A percentile compares a stretch with the other conserved stretches of the same genome.
phyloP scores from a whole-genome alignment of 2,113 vertebrate species.

The Vimba vimba region DNA sequence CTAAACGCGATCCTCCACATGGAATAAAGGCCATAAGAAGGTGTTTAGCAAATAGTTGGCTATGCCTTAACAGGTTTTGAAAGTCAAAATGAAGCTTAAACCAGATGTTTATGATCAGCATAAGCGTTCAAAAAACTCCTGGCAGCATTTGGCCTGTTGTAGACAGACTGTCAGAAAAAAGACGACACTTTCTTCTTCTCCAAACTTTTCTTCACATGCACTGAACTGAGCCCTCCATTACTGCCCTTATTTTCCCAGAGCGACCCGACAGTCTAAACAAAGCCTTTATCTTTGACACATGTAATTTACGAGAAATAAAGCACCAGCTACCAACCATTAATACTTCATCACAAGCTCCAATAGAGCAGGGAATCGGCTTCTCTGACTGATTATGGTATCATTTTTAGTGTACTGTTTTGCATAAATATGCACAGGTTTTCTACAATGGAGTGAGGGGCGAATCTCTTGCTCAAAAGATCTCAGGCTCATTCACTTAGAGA shows the following conservation, averaged over 20 bases:
- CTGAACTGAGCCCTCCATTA: not conserved
- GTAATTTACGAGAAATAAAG: slow-evolving; percentile 79
- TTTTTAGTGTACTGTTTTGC: slow-evolving; percentile 75
- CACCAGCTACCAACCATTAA: slow-evolving; percentile 72
- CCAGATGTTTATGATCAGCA: slow-evolving; percentile 35
- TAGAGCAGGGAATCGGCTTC: slow-evolving; percentile 76
- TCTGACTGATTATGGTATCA: slow-evolving; percentile 81
- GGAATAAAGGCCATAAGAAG: slow-evolving; percentile 48
- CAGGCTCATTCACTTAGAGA: not conserved
- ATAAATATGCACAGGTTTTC: slow-evolving; percentile 68
- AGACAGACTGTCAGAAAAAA: not conserved
- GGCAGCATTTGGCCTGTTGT: not conserved
- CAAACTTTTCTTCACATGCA: slow-evolving; percentile 11
- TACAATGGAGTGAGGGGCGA: slow-evolving; percentile 6
- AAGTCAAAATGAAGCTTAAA: slow-evolving; percentile 51
- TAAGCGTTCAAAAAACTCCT: slow-evolving; percentile 52
- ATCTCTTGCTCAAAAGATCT: slow-evolving; percentile 19
- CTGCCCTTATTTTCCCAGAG: slow-evolving; percentile 38
- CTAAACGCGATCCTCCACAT: slow-evolving; percentile 59
- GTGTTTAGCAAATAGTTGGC: slow-evolving; percentile 55
- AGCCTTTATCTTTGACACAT: slow-evolving; percentile 75
- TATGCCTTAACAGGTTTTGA: slow-evolving; percentile 50
- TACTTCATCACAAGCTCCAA: slow-evolving; percentile 80
- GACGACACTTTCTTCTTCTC: slow-evolving; percentile 8
- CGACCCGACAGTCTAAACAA: slow-evolving; percentile 48